Percentiles rank a stretch among this genome's conserved stretches.
Conservation (phyloP, 2,113 vertebrate genomes). For the Pseudopipra pipra region DNA sequence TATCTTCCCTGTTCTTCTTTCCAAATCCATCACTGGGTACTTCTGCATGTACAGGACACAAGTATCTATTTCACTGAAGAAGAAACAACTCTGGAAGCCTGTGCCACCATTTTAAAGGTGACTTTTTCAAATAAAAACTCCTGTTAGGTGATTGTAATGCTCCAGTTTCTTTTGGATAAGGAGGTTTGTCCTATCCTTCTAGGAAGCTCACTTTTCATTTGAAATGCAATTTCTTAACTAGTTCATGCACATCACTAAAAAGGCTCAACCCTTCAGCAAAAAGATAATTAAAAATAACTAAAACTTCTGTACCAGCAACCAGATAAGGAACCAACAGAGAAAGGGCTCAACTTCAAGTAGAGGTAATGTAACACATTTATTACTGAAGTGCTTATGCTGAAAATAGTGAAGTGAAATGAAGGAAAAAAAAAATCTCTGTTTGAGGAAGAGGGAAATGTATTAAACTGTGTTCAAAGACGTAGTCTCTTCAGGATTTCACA, state of each 20-base stretch:
- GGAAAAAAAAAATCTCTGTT: background rate
- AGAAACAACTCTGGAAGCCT: background rate
- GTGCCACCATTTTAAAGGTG: accelerated
- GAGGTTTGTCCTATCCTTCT: background rate
- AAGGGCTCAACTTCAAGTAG: background rate
- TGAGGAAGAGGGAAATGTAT: background rate
- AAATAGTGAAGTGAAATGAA: background rate
- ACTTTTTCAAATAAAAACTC: background rate
- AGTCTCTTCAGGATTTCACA: background rate
- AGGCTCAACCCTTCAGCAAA: background rate
- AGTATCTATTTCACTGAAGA: background rate
- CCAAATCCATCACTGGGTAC: background rate
- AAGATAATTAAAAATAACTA: background rate
- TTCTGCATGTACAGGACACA: accelerated
- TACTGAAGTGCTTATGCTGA: background rate
- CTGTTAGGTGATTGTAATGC: background rate
- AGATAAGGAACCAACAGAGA: background rate
- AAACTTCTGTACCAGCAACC: background rate
- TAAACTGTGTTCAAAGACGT: background rate
- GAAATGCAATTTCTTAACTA: background rate
- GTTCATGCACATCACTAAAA: background rate
- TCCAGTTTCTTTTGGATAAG: background rate
- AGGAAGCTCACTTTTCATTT: background rate
- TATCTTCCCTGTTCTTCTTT: background rate
- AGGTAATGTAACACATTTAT: background rate